Conservation (phyloP, 2,113 vertebrate genomes). For the Ancistrus triradiatus region DNA sequence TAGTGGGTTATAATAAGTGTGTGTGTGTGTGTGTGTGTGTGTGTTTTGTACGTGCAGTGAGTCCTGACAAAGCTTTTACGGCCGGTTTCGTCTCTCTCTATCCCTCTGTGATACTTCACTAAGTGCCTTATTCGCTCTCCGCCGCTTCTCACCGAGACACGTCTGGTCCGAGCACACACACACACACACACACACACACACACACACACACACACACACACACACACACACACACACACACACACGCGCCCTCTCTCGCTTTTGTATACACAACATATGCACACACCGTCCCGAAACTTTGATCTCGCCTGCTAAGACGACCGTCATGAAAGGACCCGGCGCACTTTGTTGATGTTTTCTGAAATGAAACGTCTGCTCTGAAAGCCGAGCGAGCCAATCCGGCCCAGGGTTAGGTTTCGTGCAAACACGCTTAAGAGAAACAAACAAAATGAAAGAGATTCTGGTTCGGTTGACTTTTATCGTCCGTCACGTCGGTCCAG, state of each 20-base stretch:
- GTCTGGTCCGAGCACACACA: constrained; percentile 42
- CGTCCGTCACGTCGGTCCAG: too few species aligned
- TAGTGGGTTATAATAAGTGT: too few species aligned
- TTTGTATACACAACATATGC: too few species aligned
- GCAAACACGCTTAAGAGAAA: background rate
- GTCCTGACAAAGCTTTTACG: background rate
- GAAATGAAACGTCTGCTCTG: constrained; percentile 41
- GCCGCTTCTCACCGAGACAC: constrained; percentile 44
- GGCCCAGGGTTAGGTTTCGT: constrained; percentile 18
- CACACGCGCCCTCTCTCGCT: too few species aligned
- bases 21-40: background rate
- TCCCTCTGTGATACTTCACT: background rate
- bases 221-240: too few species aligned
- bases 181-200: constrained; percentile 9
- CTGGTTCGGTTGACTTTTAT: background rate
- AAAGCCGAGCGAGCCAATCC: constrained; percentile 25
- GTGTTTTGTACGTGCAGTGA: background rate
- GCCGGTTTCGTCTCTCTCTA: constrained; percentile 1
- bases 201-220: too few species aligned
- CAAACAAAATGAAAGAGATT: background rate
- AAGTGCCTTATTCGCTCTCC: constrained; percentile 21
- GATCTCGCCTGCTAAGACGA: constrained; percentile 39
- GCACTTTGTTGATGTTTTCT: constrained; percentile 32
- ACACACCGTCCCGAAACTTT: constrained; percentile 39
- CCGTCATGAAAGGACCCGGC: constrained; percentile 36